Percentiles rank a stretch among this genome's conserved stretches.
phyloP scores from a whole-genome alignment of 2,888 invertebrate genomes.

The Agrochola litura region DNA sequence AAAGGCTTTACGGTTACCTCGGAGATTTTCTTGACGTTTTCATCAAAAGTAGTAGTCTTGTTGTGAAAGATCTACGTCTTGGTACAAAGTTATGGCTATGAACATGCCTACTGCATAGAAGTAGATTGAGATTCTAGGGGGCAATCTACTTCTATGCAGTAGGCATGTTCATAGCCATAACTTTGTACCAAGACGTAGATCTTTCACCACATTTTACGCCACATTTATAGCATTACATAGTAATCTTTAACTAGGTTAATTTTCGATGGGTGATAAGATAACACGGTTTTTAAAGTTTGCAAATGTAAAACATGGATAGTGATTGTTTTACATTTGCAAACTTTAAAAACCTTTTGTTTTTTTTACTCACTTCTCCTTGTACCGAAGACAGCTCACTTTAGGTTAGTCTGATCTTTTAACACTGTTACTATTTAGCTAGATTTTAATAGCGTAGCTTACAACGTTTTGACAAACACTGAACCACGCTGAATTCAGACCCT shows the following conservation, averaged over 20 bases:
- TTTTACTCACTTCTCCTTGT: no score
- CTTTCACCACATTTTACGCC: no score
- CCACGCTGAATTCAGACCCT: not conserved
- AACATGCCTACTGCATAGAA: not conserved
- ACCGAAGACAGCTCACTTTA: no score
- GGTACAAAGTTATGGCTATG: not conserved
- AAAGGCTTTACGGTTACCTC: not conserved
- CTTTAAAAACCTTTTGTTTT: no score
- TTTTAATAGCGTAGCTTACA: not conserved
- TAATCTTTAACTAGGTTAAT: not conserved
- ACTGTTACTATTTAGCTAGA: not conserved
- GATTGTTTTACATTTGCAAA: no score
- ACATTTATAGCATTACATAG: not conserved
- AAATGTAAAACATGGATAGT: no score
- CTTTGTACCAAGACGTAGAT: no score
- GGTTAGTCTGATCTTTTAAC: no score
- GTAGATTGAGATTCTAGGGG: no score
- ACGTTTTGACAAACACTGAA: not conserved
- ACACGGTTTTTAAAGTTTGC: no score
- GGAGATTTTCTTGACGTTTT: not conserved
- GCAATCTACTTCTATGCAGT: no score
- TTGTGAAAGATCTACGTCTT: conserved; percentile 22
- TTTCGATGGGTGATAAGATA: not conserved
- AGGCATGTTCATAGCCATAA: no score
- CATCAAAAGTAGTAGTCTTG: not conserved